Evolutionary conservation across 2,113 vertebrate species (phyloP), one percentile per base, ranked within the genome.

Genomic region (Lophotis ruficrista): DNA sequence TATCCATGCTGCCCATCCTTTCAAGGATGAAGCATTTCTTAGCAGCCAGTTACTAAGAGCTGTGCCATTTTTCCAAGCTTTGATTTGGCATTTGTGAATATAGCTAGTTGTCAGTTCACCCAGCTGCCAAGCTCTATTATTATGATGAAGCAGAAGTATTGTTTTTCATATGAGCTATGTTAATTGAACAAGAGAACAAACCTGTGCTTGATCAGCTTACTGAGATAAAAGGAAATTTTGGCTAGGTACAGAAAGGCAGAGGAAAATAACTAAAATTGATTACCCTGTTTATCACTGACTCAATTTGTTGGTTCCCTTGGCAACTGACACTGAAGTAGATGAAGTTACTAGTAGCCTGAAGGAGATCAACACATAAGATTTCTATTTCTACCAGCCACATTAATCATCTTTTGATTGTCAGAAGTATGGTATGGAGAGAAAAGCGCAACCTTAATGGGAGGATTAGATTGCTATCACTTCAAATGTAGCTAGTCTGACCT

Each of bases 241-340:
- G 61, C 41, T 89, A 54, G 70, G 94, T 61, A 90, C 72, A 90
- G 90, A 84, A 93, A 83, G 69, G 90, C 71, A 95, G 90, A 96
- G 86, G 69, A 93, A 91, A 96, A 82, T 62, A 92, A 93, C 75
- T 83, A 88, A 92, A 95, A 94, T 90, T 96, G 95, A 97, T 97
- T 94, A 95, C 80, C 77, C 33, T 92, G 93, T 98, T 97, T 95
- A 91, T 95, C 72, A 10, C 51, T 61, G 85, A 95, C 92, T 96
- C 61, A 64, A 85, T 96, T 97, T 95, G 82, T 65, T 93, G 77
- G 96, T 97, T 98, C 37, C 97, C 97, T 95, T 97, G 97, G 94
- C 80, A 98, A 98, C 96, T 45, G 88, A 62, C 38, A 84, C 24
- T 61, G 73, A 90, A 71, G 56, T 60, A 80, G 84, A 87, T 62